Base-by-base conservation (phyloP, 64 coral and sea anemone species). In the Stylophora pistillata region DNA sequence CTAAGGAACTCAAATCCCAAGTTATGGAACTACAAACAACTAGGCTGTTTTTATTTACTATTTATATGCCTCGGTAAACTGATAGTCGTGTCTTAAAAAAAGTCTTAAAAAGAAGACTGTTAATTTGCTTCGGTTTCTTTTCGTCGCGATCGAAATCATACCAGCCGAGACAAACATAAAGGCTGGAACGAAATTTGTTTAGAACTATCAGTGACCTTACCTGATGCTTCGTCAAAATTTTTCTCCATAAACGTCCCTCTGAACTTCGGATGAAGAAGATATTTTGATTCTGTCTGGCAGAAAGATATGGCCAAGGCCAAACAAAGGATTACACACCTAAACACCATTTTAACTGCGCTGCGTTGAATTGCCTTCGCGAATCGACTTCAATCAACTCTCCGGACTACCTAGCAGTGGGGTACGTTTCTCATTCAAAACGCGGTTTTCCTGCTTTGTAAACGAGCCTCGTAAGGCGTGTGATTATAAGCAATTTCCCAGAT, bases 221-320 rank as follows among this genome's bases (percentile, higher is more conserved):
- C 80, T 54, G 33, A 68, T 20, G 18, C 23, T 13, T 84, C 80
- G 37, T 84, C 80, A 11, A 84, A 84, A 70, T 32, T 68, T 52
- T 53, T 84, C 60, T 52, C 60, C 17, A 69, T n/a, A 15, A 53
- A 69, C 34, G 69, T 84, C 69, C n/a, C 61, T 21, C 53, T 70
- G 14, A 69, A 70, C 23, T n/a, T 84, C 12, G 34, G 20, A 84
- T 84, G 13, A 53, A 84, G 23, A 69, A 84, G 23, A 20, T 53
- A 70, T 84, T 53, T 84, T 25, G 80, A 5, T 13, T 84, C 33
- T 14, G 80, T 62, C 11, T 84, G 31, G 61, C 0, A 53, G 34
- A 52, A 84, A 41, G 23, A 15, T 23, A 64, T 31, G 20, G 57
- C 30, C 15, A 65, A 2, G 27, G 26, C 33, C 13, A 53, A 0